These are phyloP conservation scores for Naso thynnoides DNA, from an alignment of 2,797 vertebrate species.

Conservation along the genomic window DNA sequence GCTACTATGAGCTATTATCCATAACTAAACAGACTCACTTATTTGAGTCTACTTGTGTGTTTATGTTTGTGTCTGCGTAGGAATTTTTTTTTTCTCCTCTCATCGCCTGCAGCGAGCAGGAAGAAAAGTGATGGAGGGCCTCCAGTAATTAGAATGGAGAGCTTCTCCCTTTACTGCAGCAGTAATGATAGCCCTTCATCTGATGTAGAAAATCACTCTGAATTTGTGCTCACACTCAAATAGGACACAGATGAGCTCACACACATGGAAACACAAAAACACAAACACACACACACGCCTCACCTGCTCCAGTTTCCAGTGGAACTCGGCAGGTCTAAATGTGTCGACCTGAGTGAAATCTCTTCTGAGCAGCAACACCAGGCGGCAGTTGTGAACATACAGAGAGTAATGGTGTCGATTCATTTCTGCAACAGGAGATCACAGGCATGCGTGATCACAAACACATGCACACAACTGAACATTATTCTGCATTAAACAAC, in stretches of 20 bases:
- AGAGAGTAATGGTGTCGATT: slow-evolving; percentile 97
- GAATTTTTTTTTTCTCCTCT: slow-evolving; percentile 51
- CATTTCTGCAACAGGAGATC: slow-evolving; percentile 87
- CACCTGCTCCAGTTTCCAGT: slow-evolving; percentile 99
- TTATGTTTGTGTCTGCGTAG: slow-evolving; percentile 3
- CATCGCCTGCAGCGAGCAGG: slow-evolving; percentile 54
- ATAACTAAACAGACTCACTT: slow-evolving; percentile 58
- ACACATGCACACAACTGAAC: slow-evolving; percentile 15
- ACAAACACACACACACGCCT: slow-evolving; percentile 30
- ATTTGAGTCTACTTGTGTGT: slow-evolving; percentile 26
- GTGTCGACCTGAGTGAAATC: slow-evolving; percentile 95
- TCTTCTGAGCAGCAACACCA: slow-evolving; percentile 94
- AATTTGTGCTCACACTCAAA: slow-evolving; percentile 39
- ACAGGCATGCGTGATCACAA: slow-evolving; percentile 15
- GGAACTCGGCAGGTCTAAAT: slow-evolving; percentile 96
- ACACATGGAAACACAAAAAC: neutral
- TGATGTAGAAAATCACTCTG: slow-evolving; percentile 45
- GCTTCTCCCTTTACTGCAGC: slow-evolving; percentile 59
- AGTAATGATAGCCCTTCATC: slow-evolving; percentile 68
- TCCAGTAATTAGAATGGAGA: slow-evolving; percentile 76
- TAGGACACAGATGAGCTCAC: slow-evolving; percentile 19
- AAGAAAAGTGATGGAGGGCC: slow-evolving; percentile 67
- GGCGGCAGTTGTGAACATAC: slow-evolving; percentile 96
- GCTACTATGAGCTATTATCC: slow-evolving; percentile 62
- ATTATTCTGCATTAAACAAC: neutral